These are phyloP conservation scores for Hypanus sabinus DNA, from an alignment of 2,113 vertebrate species.

Conservation along the genomic window DNA sequence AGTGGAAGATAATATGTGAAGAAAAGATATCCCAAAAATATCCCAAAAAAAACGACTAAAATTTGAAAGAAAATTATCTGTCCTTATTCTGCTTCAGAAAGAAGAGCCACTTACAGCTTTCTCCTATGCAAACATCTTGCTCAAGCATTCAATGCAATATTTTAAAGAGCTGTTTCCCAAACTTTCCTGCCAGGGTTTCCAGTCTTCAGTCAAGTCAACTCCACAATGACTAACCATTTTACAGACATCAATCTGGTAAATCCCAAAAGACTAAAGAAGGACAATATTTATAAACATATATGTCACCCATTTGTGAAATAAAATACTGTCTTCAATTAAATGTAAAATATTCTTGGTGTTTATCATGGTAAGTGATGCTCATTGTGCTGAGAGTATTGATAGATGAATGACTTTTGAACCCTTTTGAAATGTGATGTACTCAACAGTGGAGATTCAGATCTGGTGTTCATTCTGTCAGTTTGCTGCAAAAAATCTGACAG, in stretches of 20 bases:
- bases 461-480: not conserved
- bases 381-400: not conserved
- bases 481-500: not conserved
- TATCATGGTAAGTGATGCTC: not conserved
- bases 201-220: too few species aligned
- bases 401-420: not conserved
- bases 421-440: not conserved
- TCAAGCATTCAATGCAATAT: not conserved
- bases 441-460: conserved; percentile 1
- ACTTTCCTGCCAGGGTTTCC: not conserved
- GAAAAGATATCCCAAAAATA: not conserved
- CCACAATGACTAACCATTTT: not conserved
- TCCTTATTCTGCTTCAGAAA: not conserved
- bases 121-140: not conserved
- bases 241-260: not conserved
- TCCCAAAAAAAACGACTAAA: not conserved
- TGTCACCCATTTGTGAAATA: not conserved
- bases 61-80: not conserved
- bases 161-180: not conserved
- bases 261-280: not conserved
- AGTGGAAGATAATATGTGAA: not conserved
- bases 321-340: not conserved
- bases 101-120: not conserved
- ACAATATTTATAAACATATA: too few species aligned
- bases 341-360: not conserved